These are phyloP conservation scores for Apamea monoglypha DNA, from an alignment of 2,888 invertebrate species.

Conservation along the genomic window DNA sequence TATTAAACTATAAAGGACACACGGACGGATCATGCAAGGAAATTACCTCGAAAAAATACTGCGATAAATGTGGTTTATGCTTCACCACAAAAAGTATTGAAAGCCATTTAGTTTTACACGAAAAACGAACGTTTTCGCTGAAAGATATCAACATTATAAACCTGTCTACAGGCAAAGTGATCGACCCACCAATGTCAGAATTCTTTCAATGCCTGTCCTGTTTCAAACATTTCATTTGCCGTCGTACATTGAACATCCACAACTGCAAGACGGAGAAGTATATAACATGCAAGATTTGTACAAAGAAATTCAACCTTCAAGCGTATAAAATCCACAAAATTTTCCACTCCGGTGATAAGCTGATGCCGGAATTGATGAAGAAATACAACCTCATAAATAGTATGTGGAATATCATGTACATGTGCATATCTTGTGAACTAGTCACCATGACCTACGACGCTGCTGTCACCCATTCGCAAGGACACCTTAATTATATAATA, in stretches of 20 bases:
- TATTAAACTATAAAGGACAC: conserved; percentile 17
- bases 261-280: conserved; percentile 59
- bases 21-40: conserved; percentile 34
- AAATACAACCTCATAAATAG: conserved; percentile 74
- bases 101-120: conserved; percentile 58
- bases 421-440: conserved; percentile 73
- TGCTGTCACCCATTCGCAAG: conserved; percentile 77
- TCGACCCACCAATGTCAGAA: conserved; percentile 65
- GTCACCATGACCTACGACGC: conserved; percentile 75
- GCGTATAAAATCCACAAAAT: conserved; percentile 70
- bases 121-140: conserved; percentile 49
- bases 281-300: conserved; percentile 68
- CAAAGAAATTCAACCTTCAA: conserved; percentile 66
- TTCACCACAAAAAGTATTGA: conserved; percentile 37
- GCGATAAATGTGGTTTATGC: conserved; percentile 72
- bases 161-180: conserved; percentile 51
- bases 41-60: conserved; percentile 42
- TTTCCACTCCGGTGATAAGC: conserved; percentile 37
- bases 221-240: conserved; percentile 65
- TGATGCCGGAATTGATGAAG: conserved; percentile 71
- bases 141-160: conserved; percentile 67
- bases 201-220: conserved; percentile 70
- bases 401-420: conserved; percentile 78
- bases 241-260: conserved; percentile 31
- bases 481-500: conserved; percentile 70